Conservation (phyloP, 2,888 invertebrate genomes). For the Molorchus minor region DNA sequence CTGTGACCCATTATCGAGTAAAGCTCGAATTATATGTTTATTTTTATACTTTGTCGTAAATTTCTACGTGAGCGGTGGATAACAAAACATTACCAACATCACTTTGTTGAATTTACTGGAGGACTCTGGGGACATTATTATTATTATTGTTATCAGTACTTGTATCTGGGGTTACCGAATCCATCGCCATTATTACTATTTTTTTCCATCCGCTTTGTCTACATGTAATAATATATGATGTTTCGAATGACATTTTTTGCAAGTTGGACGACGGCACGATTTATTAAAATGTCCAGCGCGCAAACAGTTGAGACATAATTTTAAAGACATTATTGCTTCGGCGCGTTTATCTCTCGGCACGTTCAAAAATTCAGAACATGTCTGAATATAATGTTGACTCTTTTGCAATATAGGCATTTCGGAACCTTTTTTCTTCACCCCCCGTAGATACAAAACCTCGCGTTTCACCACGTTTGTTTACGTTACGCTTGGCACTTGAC, state of each 20-base stretch:
- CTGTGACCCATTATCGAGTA: slow-evolving; percentile 4
- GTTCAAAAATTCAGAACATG: slow-evolving; percentile 3
- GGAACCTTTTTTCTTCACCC: slow-evolving; percentile 11
- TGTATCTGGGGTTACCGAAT: not conserved
- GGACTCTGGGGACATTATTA: not conserved
- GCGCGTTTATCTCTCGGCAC: not conserved
- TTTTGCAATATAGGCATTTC: not conserved
- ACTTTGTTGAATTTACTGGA: not conserved
- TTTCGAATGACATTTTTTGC: slow-evolving; percentile 9
- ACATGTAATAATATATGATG: slow-evolving; percentile 3
- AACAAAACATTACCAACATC: not conserved
- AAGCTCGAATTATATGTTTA: slow-evolving; percentile 6
- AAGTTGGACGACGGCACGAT: not conserved
- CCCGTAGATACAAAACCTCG: slow-evolving; percentile 12
- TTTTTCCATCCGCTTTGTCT: not conserved
- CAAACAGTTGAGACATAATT: not conserved
- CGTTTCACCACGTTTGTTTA: slow-evolving; percentile 4
- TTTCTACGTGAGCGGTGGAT: not conserved
- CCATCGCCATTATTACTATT: not conserved
- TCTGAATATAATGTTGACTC: slow-evolving; percentile 5
- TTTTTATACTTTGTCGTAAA: not conserved
- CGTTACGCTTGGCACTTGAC: slow-evolving; percentile 5
- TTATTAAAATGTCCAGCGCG: slow-evolving; percentile 1
- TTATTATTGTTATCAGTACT: not conserved
- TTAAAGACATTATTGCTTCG: not conserved